These are phyloP conservation scores for Pentalonia nigronervosa DNA, from an alignment of 1,140 invertebrate genomes.

Conservation along the genomic window DNA sequence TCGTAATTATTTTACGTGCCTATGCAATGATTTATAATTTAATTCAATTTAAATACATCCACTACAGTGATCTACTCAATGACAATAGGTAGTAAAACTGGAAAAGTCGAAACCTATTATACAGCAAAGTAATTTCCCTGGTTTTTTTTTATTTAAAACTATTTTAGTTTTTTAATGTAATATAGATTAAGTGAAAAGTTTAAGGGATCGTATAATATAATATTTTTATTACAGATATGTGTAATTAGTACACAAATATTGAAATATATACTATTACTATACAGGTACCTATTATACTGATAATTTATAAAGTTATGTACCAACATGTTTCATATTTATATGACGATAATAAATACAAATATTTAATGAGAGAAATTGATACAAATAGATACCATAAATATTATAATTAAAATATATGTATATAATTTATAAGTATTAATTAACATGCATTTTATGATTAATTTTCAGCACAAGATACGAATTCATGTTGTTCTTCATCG, in stretches of 20 bases:
- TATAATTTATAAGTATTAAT: neutral
- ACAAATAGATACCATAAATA: too few species aligned
- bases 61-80: too few species aligned
- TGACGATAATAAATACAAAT: too few species aligned
- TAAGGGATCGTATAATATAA: neutral
- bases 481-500: neutral
- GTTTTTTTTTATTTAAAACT: neutral
- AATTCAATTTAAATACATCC: neutral
- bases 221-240: neutral
- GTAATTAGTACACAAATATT: too few species aligned
- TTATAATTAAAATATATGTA: too few species aligned
- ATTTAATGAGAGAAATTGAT: too few species aligned
- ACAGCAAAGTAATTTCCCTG: neutral
- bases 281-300: neutral
- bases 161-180: neutral
- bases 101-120: neutral
- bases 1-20: neutral
- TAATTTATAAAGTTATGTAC: neutral
- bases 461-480: slow-evolving; percentile 38
- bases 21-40: neutral
- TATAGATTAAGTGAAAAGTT: neutral
- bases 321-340: neutral
- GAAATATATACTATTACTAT: too few species aligned
- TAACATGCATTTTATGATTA: neutral
- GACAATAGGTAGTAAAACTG: too few species aligned